Conservation (phyloP, 2,113 vertebrate species). For the Orcinus orca region DNA sequence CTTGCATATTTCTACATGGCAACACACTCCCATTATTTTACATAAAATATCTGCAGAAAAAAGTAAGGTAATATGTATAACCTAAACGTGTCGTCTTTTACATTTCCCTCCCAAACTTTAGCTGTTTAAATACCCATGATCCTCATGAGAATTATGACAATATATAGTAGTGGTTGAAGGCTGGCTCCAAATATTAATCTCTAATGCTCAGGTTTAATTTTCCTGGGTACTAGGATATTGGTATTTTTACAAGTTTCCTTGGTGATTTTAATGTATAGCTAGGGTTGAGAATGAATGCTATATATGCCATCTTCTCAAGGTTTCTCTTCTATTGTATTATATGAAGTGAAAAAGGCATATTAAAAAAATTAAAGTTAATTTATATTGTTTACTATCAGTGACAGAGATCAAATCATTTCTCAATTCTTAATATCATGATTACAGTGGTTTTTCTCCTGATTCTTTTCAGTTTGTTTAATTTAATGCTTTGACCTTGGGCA, state of each 20-base stretch:
- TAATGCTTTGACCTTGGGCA: background rate
- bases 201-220: constrained; percentile 10
- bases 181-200: background rate
- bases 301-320: background rate
- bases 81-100: background rate
- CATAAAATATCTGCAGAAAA: background rate
- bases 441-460: background rate
- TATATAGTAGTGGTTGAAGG: background rate
- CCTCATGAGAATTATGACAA: background rate
- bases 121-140: background rate
- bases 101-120: background rate
- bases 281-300: background rate
- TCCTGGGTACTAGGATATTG: background rate
- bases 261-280: background rate
- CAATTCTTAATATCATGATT: background rate
- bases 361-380: background rate
- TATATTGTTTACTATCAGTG: background rate
- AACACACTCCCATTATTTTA: background rate
- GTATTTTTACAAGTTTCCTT: background rate
- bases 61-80: background rate
- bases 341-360: background rate
- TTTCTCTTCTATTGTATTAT: background rate
- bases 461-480: background rate
- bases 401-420: background rate
- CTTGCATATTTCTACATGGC: background rate